A percentile compares a stretch with the other conserved stretches of the same genome.
phyloP scores from a whole-genome alignment of 2,797 vertebrate genomes.

The Alcedo quadribrachys region DNA sequence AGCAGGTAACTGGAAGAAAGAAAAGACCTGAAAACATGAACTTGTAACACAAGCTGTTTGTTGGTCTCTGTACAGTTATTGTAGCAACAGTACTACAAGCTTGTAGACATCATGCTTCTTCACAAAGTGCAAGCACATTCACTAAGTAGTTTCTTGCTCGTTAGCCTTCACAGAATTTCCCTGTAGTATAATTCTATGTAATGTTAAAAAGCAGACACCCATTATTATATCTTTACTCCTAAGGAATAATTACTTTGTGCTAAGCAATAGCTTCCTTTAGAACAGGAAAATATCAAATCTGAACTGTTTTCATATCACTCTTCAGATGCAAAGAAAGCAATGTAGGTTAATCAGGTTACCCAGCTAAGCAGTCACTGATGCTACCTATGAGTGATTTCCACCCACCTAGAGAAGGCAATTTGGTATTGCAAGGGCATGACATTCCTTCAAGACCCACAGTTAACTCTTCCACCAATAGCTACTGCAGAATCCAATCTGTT shows the following conservation, averaged over 20 bases:
- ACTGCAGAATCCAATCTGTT: background rate
- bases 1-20: background rate
- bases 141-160: background rate
- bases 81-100: background rate
- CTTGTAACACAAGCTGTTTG: background rate
- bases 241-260: background rate
- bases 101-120: background rate
- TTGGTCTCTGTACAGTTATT: background rate
- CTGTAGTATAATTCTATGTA: background rate
- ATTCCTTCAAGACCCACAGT: fast-evolving
- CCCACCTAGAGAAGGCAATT: background rate
- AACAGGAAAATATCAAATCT: background rate
- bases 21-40: background rate
- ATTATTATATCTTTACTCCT: background rate
- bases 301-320: background rate
- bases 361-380: background rate
- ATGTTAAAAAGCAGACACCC: background rate
- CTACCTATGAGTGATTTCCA: background rate
- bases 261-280: background rate
- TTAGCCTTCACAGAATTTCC: background rate
- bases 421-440: background rate
- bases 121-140: background rate
- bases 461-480: background rate
- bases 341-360: background rate
- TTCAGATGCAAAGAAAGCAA: background rate